A percentile compares a stretch with the other conserved stretches of the same genome.
These are phyloP conservation scores for Chrysaora quinquecirrha DNA, from an alignment of 30 jellyfish, hydroid and myxozoan genomes.

Conservation along the genomic window DNA sequence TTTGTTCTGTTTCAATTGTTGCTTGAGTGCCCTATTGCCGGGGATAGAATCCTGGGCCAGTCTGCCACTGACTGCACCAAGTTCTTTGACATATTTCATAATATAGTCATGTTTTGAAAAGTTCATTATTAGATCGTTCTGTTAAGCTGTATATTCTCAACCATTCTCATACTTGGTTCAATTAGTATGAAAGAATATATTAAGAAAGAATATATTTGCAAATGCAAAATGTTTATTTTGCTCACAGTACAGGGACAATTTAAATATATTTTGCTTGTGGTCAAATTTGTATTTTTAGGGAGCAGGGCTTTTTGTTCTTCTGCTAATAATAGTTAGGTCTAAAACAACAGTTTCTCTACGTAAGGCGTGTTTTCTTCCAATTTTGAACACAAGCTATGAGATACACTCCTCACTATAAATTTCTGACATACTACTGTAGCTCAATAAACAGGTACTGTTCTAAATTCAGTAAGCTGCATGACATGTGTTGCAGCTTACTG, in stretches of 20 bases:
- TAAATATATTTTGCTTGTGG: background rate
- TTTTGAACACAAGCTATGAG: too few species aligned
- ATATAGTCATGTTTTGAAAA: background rate
- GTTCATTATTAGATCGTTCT: background rate
- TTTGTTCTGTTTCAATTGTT: background rate
- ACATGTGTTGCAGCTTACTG: too few species aligned
- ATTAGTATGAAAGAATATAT: background rate
- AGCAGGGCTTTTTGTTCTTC: background rate
- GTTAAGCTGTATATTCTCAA: background rate
- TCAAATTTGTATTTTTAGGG: background rate
- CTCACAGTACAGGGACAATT: conserved; percentile 4
- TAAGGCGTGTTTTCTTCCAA: background rate
- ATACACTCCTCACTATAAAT: too few species aligned
- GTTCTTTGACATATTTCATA: background rate
- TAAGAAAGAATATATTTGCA: background rate
- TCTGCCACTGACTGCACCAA: conserved; percentile 6
- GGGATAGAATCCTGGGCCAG: conserved; percentile 3
- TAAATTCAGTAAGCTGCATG: too few species aligned
- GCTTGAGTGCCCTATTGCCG: background rate
- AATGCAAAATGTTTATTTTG: background rate
- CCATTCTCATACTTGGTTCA: conserved; percentile 2
- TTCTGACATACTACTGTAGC: too few species aligned
- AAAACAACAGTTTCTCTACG: conserved; percentile 1
- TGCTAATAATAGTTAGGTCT: background rate
- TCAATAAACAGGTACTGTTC: too few species aligned